phyloP scores from a whole-genome alignment of 2,113 vertebrate genomes.

The Erythrolamprus reginae region DNA sequence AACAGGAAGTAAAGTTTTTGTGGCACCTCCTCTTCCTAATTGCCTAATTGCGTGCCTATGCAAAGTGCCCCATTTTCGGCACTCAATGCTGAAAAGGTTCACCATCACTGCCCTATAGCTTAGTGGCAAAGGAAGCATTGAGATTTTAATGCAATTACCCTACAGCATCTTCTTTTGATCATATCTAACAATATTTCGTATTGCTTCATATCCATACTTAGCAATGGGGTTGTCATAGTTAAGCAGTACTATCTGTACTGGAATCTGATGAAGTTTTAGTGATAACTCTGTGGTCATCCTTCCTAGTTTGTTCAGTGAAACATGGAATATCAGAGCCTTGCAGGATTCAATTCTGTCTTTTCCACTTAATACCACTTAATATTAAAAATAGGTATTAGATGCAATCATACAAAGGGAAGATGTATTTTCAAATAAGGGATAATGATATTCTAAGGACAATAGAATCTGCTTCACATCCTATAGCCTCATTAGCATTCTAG shows the following conservation, averaged over 20 bases:
- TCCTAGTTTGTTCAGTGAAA: not conserved
- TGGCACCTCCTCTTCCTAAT: too few relatives aligned
- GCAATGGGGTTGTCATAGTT: not conserved
- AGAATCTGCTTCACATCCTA: constrained; percentile 46
- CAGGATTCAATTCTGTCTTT: not conserved
- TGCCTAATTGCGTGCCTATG: too few relatives aligned
- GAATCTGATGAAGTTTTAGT: not conserved
- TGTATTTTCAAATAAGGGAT: constrained; percentile 59
- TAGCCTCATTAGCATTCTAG: constrained; percentile 61
- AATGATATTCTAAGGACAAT: constrained; percentile 67
- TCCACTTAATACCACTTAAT: not conserved
- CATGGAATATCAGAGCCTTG: not conserved
- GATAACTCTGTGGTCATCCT: not conserved
- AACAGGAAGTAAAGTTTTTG: too few relatives aligned
- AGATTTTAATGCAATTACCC: not conserved
- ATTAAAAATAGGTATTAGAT: constrained; percentile 43
- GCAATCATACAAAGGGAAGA: constrained; percentile 49
- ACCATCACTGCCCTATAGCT: not conserved
- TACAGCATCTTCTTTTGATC: not conserved
- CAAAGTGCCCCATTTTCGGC: too few relatives aligned
- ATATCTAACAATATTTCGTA: not conserved
- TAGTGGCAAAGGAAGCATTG: not conserved
- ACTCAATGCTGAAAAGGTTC: too few relatives aligned
- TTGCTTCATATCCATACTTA: not conserved
- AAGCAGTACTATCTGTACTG: not conserved